A percentile compares a stretch with the other conserved stretches of the same genome.
phyloP scores from a whole-genome alignment of 2,113 vertebrate genomes.

The Toxostoma redivivum region DNA sequence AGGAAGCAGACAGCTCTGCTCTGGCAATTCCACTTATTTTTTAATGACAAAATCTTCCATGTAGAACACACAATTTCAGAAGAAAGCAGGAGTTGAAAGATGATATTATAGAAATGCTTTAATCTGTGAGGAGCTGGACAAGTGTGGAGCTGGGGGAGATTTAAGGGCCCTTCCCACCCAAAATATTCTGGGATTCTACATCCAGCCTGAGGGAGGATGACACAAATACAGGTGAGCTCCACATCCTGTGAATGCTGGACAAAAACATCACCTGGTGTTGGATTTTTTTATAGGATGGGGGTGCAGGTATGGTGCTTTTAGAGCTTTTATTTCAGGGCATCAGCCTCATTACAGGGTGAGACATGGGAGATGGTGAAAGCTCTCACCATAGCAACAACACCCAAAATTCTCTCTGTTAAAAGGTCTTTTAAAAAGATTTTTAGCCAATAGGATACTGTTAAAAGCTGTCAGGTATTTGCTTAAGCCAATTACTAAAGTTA shows the following conservation, averaged over 20 bases:
- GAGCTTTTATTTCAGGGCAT: too few species aligned
- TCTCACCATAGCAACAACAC: too few species aligned
- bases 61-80: not conserved
- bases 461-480: too few species aligned
- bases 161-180: not conserved
- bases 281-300: too few species aligned
- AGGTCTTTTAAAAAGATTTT: too few species aligned
- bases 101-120: not conserved
- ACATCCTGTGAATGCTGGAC: not conserved
- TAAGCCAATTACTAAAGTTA: too few species aligned
- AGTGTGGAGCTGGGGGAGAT: not conserved
- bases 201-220: not conserved
- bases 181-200: not conserved
- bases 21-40: not conserved
- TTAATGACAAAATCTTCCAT: not conserved
- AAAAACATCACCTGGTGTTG: not conserved
- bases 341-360: too few species aligned
- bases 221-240: not conserved
- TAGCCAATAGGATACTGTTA: too few species aligned
- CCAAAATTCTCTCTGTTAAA: too few species aligned
- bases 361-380: too few species aligned
- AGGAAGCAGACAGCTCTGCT: not conserved
- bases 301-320: too few species aligned
- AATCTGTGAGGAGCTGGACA: not conserved
- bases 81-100: not conserved